These are phyloP conservation scores for Euplagia quadripunctaria DNA, from an alignment of 2,888 invertebrate species.

Conservation along the genomic window DNA sequence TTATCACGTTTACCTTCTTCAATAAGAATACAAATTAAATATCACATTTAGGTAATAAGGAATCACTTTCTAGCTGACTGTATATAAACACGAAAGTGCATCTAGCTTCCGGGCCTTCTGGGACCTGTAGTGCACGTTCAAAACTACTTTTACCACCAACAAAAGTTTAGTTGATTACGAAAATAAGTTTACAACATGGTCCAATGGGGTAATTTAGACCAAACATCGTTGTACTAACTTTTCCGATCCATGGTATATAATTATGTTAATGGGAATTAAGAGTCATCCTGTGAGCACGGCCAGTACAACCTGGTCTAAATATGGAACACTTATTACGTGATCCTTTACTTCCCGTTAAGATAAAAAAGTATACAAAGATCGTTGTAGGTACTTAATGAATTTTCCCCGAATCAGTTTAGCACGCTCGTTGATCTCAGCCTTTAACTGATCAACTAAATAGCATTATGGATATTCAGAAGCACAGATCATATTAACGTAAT, in stretches of 20 bases:
- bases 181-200: background rate
- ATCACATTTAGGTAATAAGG: background rate
- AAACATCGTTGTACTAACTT: background rate
- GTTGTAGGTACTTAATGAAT: background rate
- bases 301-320: too few species aligned
- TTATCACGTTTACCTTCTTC: background rate
- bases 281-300: too few species aligned
- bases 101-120: too few species aligned
- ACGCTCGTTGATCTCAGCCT: background rate
- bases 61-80: background rate
- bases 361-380: too few species aligned
- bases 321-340: too few species aligned
- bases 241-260: too few species aligned
- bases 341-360: too few species aligned
- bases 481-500: constrained; percentile 32
- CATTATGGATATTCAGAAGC: constrained; percentile 15
- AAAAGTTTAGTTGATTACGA: too few species aligned
- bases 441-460: background rate
- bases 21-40: background rate
- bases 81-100: background rate
- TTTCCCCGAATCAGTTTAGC: background rate
- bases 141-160: too few species aligned
- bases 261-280: too few species aligned
- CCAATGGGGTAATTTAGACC: background rate
- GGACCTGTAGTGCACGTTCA: too few species aligned